phyloP scores from a whole-genome alignment of 2,888 invertebrate genomes.

The Plagodis dolabraria region DNA sequence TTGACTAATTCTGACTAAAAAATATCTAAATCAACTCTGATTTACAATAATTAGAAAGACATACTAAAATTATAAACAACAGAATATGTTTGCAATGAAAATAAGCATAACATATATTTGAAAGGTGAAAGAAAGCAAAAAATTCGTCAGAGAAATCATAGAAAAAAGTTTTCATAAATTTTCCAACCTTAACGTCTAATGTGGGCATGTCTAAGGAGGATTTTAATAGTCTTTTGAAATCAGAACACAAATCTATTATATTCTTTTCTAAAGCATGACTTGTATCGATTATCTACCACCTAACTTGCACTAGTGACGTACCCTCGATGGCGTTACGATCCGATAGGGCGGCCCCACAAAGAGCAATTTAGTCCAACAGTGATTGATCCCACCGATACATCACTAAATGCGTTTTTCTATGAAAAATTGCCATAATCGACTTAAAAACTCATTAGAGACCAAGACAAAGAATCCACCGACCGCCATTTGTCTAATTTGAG shows the following conservation, averaged over 20 bases:
- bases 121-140: too few species aligned
- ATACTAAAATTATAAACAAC: too few species aligned
- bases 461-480: slow-evolving; percentile 82
- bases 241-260: neutral
- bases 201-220: too few species aligned
- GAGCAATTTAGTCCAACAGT: slow-evolving; percentile 78
- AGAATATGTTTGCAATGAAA: too few species aligned
- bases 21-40: too few species aligned
- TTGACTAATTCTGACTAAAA: too few species aligned
- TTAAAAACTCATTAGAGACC: slow-evolving; percentile 84
- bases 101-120: too few species aligned
- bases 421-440: slow-evolving; percentile 85
- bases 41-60: too few species aligned
- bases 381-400: slow-evolving; percentile 84
- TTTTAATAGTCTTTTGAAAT: too few species aligned
- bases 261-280: neutral
- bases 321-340: slow-evolving; percentile 54
- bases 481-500: slow-evolving; percentile 82
- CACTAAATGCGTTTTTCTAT: slow-evolving; percentile 84
- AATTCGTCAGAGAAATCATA: too few species aligned
- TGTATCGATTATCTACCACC: slow-evolving; percentile 4
- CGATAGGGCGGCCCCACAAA: slow-evolving; percentile 65
- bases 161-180: too few species aligned
- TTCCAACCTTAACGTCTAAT: too few species aligned
- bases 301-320: slow-evolving; percentile 14